Evolutionary conservation across 2,113 vertebrate species (phyloP).

Genomic region (Alligator mississippiensis): DNA sequence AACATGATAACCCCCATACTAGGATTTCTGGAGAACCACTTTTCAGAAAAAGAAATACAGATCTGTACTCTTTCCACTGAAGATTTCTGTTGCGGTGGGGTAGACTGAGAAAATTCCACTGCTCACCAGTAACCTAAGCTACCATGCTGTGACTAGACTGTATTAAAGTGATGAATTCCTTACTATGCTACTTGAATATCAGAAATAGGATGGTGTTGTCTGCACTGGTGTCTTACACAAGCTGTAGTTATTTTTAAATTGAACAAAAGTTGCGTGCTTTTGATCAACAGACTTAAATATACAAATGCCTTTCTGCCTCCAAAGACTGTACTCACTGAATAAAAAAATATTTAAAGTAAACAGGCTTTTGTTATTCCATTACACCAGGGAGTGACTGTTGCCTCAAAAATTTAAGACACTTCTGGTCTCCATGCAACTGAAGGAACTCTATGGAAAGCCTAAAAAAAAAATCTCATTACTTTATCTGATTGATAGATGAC

Average conservation of each 20-base stretch:
- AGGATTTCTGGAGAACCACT: neutral
- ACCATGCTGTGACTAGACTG: neutral
- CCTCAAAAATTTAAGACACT: neutral
- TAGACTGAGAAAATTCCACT: neutral
- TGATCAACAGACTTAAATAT: neutral
- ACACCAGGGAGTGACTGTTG: neutral
- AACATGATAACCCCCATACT: neutral
- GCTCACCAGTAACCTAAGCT: neutral
- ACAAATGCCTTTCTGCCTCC: neutral
- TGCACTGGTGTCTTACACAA: neutral
- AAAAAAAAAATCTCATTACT: neutral
- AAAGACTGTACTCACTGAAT: neutral
- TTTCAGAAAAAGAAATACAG: neutral
- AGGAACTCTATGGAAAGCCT: neutral
- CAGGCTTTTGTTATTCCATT: neutral
- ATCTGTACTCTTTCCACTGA: neutral
- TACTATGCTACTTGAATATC: neutral
- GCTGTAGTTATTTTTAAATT: neutral
- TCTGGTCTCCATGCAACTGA: neutral
- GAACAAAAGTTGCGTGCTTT: neutral
- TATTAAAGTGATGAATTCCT: neutral
- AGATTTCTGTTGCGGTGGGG: neutral
- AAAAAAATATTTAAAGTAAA: neutral
- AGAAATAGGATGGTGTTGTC: neutral
- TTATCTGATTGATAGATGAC: neutral